Evolutionary conservation across 2,113 vertebrate species (phyloP), one percentile per base, ranked within the genome.

Genomic region (Varanus salvator): DNA sequence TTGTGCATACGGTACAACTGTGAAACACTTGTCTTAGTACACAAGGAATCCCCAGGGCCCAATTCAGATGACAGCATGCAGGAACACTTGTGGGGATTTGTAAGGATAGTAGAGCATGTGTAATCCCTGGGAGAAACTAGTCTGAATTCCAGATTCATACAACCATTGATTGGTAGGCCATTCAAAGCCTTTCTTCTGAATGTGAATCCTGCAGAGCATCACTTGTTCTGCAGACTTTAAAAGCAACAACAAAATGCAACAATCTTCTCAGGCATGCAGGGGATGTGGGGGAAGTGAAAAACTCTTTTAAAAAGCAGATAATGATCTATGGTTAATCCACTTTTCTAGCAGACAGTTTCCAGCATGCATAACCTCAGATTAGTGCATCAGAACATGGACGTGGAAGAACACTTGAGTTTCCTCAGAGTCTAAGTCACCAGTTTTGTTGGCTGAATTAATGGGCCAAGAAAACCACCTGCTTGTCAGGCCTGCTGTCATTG

Each of bases 1-100:
- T 90, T 29, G 80, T 93, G 71, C 83, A 74, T 92, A 87, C 60
- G 90, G 88, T 89, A 78, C 85, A 89, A 89, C 34, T 92, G 77
- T 23, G 8, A 87, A 91, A 91, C 82, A 75, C 85, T 19, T 64
- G 57, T 89, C 69, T 50, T 44, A 94, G 91, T 93, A 81, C 90
- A 90, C 84, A 92, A 92, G 91, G 52, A 69, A 88, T 87, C 57
- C 76, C 84, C 85, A 66, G 31, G 92, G 8, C 44, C 66, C 76
- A 44, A 71, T 60, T 31, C 80, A 25, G 76, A 85, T 75, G 48
- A 85, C 29, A 86, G 38, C 52, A 71, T n/a, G 23, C 27, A 84
- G 44, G 66, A 91, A 38, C 50, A 80, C 50, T 72, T 77, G 11
- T 80, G 64, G 25, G 38, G n/a, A 19, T 84, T 69, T 71, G 29